phyloP scores from a whole-genome alignment of 1,140 invertebrate genomes.

The Pseudoatta argentina region DNA sequence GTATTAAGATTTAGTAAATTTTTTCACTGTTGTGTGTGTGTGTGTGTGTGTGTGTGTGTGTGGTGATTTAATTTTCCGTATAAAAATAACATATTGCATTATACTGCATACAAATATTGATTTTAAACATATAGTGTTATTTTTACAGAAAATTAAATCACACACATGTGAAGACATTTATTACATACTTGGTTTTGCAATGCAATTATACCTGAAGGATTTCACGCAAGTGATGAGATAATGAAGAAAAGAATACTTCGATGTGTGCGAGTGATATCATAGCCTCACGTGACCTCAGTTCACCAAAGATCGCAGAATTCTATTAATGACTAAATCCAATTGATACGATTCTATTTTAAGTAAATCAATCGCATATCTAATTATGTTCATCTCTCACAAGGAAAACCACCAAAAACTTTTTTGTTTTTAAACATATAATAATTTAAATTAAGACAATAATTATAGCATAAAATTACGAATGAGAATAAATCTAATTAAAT shows the following conservation, averaged over 20 bases:
- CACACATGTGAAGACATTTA: no score
- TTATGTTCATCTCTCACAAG: background rate
- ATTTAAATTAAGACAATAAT: background rate
- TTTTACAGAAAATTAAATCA: no score
- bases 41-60: no score
- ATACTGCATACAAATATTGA: no score
- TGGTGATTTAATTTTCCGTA: no score
- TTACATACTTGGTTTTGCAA: no score
- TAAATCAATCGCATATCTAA: background rate
- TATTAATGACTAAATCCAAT: slow-evolving; percentile 24
- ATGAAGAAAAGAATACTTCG: slow-evolving; percentile 69
- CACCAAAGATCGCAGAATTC: slow-evolving; percentile 4
- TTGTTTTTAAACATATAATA: background rate
- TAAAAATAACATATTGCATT: no score
- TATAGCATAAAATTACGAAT: no score
- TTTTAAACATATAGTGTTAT: no score
- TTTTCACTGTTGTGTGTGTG: no score
- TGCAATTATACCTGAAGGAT: slow-evolving; percentile 46
- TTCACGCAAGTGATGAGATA: slow-evolving; percentile 69
- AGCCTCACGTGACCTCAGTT: slow-evolving; percentile 43
- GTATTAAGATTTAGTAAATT: no score
- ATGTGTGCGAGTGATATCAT: slow-evolving; percentile 39
- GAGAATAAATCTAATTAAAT: no score
- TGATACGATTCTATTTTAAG: background rate
- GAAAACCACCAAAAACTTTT: background rate